A percentile compares a stretch with the other conserved stretches of the same genome.
phyloP scores from a whole-genome alignment of 2,113 vertebrate genomes.

The Callionymus lyra region DNA sequence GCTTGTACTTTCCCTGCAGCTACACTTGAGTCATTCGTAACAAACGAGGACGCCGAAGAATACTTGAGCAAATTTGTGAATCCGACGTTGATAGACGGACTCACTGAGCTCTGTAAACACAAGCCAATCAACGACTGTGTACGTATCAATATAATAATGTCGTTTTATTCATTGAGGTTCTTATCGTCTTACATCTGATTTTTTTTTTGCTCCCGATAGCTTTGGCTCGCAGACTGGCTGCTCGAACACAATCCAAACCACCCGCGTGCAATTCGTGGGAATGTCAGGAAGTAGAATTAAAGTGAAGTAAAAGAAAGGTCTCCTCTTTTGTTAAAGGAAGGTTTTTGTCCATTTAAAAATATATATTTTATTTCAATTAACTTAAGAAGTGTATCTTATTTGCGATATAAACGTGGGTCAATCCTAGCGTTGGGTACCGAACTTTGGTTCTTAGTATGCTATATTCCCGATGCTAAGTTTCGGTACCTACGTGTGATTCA shows the following conservation, averaged over 20 bases:
- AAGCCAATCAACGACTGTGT: slow-evolving; percentile 85
- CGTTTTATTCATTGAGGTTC: background rate
- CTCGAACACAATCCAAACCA: slow-evolving; percentile 82
- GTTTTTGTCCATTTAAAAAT: too few relatives aligned
- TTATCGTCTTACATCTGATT: too few relatives aligned
- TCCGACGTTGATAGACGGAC: slow-evolving; percentile 78
- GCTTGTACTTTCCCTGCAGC: slow-evolving; percentile 50
- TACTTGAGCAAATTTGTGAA: slow-evolving; percentile 78
- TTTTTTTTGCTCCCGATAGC: slow-evolving; percentile 52
- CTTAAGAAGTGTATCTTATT: too few relatives aligned
- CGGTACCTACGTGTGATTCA: too few relatives aligned
- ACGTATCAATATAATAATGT: slow-evolving; percentile 36
- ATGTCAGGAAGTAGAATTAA: slow-evolving; percentile 30
- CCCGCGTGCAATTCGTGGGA: slow-evolving; percentile 61
- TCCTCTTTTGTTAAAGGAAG: too few relatives aligned
- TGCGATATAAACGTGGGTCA: too few relatives aligned
- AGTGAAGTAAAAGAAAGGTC: background rate
- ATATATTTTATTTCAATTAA: too few relatives aligned
- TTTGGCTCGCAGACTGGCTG: slow-evolving; percentile 91
- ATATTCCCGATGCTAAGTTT: too few relatives aligned
- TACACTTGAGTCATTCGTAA: slow-evolving; percentile 73
- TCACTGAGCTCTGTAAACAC: slow-evolving; percentile 82
- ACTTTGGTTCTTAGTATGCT: too few relatives aligned
- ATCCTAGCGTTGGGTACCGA: too few relatives aligned
- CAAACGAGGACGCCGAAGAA: slow-evolving; percentile 69